phyloP scores from a whole-genome alignment of 2,113 vertebrate species.

The Saguinus imperator region DNA sequence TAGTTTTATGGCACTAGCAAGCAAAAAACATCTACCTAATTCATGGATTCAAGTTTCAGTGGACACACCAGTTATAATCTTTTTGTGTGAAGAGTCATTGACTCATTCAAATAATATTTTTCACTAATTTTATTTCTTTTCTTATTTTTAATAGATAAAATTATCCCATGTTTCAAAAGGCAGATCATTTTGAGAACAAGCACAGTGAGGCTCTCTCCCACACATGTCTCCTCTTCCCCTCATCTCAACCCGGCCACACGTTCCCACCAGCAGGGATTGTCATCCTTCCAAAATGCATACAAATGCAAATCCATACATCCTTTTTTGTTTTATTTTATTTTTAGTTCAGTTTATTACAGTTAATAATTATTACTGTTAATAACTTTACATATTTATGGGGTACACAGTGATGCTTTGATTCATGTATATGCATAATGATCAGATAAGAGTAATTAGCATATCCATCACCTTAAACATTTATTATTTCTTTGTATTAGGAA shows the following conservation, averaged over 20 bases:
- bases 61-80: neutral
- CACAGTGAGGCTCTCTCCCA: neutral
- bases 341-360: no score
- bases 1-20: neutral
- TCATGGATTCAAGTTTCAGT: neutral
- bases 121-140: neutral
- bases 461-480: no score
- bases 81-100: neutral
- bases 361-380: neutral
- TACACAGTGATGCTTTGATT: no score
- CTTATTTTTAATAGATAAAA: neutral
- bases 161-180: neutral
- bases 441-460: no score
- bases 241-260: fast-evolving
- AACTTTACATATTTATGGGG: neutral
- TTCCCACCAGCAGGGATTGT: no score
- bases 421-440: no score
- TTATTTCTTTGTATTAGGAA: no score
- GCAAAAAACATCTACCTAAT: neutral
- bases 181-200: neutral
- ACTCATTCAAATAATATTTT: neutral
- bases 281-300: neutral
- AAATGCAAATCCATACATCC: neutral
- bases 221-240: fast-evolving
- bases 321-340: neutral